Evolutionary conservation across 2,888 invertebrate species (phyloP).

Genomic region (Apamea crenata): DNA sequence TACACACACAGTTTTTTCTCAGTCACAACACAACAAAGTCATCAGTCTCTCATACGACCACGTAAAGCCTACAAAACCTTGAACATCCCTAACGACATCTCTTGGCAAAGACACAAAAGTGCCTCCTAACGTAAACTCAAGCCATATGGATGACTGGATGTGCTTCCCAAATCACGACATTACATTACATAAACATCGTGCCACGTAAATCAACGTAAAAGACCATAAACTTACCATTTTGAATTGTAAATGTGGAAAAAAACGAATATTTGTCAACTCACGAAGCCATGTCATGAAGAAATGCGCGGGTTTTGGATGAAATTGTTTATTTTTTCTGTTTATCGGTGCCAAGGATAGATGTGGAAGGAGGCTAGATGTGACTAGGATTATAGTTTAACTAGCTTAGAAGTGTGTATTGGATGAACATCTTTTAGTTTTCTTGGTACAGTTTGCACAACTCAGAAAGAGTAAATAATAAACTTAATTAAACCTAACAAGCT

Average conservation of each 20-base stretch:
- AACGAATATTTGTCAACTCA: conserved; percentile 59
- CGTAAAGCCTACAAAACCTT: conserved; percentile 38
- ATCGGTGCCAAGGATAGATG: not conserved
- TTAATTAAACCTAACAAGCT: not conserved
- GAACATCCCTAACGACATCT: conserved; percentile 33
- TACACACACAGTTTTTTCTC: too few relatives aligned
- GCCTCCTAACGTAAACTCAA: conserved; percentile 19
- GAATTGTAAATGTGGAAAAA: conserved; percentile 67
- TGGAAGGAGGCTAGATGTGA: not conserved
- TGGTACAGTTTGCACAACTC: not conserved
- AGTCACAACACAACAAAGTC: not conserved
- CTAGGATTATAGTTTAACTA: not conserved
- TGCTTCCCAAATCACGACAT: conserved; percentile 57
- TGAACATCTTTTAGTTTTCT: not conserved
- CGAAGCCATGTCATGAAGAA: conserved; percentile 28
- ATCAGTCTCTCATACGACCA: not conserved
- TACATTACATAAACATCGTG: conserved; percentile 54
- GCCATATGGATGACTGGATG: conserved; percentile 45
- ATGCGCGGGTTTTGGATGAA: conserved; percentile 14
- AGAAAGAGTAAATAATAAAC: not conserved
- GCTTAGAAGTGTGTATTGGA: too few relatives aligned
- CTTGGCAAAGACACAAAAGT: conserved; percentile 32
- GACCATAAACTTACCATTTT: conserved; percentile 61
- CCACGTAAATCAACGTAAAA: conserved; percentile 60
- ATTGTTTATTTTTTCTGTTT: conserved; percentile 10